Evolutionary conservation across 64 coral and sea anemone species (phyloP), one percentile per base, ranked within the genome.

Genomic region (Actinia equina): DNA sequence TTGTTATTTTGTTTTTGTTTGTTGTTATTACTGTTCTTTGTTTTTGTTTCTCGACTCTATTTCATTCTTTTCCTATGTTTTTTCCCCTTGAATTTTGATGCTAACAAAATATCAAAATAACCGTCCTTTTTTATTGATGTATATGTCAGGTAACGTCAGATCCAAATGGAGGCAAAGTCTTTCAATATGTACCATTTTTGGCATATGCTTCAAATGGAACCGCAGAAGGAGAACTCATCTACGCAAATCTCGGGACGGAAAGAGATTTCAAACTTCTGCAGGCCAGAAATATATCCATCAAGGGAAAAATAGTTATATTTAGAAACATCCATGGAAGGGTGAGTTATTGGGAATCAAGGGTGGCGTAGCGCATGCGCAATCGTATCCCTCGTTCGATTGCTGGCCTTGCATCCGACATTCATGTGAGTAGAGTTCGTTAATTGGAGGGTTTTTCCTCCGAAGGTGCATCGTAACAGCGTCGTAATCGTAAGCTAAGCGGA

Each of bases 161-260:
- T 65, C 18, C 62, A 6, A 19, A 20, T 22, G 86, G 44, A 18
- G 23, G n/a, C 13, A 20, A 79, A 42, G 26, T 83, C 8, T 93
- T 93, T 25, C 44, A 63, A 19, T 86, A 85, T 55, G 79, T 86
- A 23, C 92, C 92, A 22, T 93, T 86, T 43, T 53, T 93, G 43
- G 69, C 87, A 6, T 93, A 86, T 53, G 23, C 92, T 80, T 81
- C 87, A 23, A 71, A 59, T 7, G 92, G 92, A 22, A 79, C 59
- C 1, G 92, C 62, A 13, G 92, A 93, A n/a, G 92, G 92, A 64
- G 87, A 93, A 82, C 82, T 93, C 3, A 82, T 93, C 22, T 89
- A 80, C 44, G 77, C 46, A 10, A 86, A 93, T 30, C 1, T 43
- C 43, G 87, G 92, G 4, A 65, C 0, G 0, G 56, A 89, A 11